Conservation (phyloP, 2,797 vertebrate species). For the Pangasius krempfi region DNA sequence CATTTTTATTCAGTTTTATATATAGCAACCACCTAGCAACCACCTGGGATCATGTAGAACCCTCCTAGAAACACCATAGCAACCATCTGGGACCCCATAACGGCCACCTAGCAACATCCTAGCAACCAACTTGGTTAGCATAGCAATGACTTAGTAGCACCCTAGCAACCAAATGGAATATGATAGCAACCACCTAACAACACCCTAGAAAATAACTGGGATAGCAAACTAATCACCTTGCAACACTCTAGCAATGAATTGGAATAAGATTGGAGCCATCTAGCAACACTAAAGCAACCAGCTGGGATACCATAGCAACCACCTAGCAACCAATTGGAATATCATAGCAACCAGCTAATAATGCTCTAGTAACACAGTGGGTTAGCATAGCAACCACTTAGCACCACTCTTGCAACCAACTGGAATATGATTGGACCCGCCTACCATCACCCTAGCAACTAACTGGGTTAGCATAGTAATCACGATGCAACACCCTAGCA, state of each 20-base stretch:
- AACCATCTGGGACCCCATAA: background rate
- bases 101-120: background rate
- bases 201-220: no score
- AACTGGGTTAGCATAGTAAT: background rate
- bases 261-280: no score
- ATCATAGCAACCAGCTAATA: background rate
- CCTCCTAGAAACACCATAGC: background rate
- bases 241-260: no score
- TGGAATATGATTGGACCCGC: background rate
- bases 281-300: background rate
- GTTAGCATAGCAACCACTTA: background rate
- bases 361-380: background rate
- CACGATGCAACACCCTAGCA: background rate
- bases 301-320: background rate
- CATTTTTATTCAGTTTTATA: background rate
- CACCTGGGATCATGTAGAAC: background rate
- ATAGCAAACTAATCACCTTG: no score
- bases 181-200: background rate
- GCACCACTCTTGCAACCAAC: background rate
- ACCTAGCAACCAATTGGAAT: background rate
- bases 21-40: background rate
- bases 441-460: background rate
- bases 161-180: background rate
- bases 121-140: background rate
- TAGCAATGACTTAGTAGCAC: background rate